Evolutionary conservation across 2,888 invertebrate species (phyloP).

Genomic region (Eucera pruinosa): DNA sequence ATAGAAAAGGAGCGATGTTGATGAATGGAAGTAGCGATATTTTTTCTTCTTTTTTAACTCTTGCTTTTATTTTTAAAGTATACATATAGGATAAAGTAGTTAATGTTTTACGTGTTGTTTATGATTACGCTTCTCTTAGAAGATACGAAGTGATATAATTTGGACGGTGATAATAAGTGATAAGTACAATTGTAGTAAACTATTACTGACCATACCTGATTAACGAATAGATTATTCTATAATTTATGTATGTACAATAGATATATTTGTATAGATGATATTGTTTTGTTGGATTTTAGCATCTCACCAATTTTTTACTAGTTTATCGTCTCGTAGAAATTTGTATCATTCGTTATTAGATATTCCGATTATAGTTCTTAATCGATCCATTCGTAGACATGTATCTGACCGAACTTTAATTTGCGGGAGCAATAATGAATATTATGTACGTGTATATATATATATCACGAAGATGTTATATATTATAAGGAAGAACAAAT

Average conservation of each 20-base stretch:
- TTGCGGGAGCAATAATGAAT: constrained; percentile 16
- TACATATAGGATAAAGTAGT: constrained; percentile 1
- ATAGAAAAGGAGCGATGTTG: background rate
- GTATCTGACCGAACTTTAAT: constrained; percentile 1
- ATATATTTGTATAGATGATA: constrained; percentile 5
- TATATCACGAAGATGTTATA: constrained; percentile 30
- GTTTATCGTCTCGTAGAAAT: background rate
- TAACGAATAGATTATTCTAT: constrained; percentile 6
- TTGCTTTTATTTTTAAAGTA: background rate
- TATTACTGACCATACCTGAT: constrained; percentile 21
- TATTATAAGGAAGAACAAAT: background rate
- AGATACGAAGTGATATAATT: constrained; percentile 33
- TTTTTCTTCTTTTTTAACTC: too few relatives aligned
- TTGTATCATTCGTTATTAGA: background rate
- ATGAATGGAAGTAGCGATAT: background rate
- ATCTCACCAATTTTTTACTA: background rate
- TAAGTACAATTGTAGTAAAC: constrained; percentile 20
- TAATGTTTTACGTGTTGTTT: constrained; percentile 8
- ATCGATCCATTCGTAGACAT: constrained; percentile 4
- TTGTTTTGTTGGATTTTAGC: background rate
- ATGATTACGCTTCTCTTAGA: constrained; percentile 10
- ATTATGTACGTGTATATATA: constrained; percentile 33
- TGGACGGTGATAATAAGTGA: constrained; percentile 36
- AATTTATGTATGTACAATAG: constrained; percentile 33
- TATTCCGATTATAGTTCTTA: background rate